Evolutionary conservation across 2,113 vertebrate genomes (phyloP).

Genomic region (Gymnarchus niloticus): DNA sequence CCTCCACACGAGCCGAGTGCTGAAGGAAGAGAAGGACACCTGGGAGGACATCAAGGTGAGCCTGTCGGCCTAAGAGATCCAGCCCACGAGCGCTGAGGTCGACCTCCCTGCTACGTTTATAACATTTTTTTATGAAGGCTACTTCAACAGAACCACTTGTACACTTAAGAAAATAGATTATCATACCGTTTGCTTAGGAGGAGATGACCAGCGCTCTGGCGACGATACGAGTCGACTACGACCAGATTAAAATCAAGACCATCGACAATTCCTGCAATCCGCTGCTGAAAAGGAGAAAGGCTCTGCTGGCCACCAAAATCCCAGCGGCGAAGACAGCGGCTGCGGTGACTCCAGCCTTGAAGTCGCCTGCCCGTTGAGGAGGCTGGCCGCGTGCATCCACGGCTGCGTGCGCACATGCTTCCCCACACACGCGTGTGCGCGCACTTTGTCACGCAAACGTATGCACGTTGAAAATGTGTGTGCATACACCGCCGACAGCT

Average conservation of each 20-base stretch:
- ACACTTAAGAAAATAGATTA: no score
- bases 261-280: constrained; percentile 78
- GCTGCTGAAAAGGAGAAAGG: constrained; percentile 76
- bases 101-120: background rate
- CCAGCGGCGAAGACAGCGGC: constrained; percentile 42
- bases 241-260: constrained; percentile 83
- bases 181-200: constrained; percentile 62
- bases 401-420: no score
- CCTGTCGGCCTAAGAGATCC: no score
- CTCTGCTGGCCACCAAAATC: constrained; percentile 50
- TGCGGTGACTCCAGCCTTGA: background rate
- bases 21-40: constrained; percentile 77
- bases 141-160: background rate
- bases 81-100: background rate
- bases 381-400: background rate
- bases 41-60: constrained; percentile 84
- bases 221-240: constrained; percentile 80
- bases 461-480: background rate
- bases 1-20: constrained; percentile 77
- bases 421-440: background rate
- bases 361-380: background rate
- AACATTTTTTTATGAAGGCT: background rate
- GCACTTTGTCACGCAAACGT: background rate
- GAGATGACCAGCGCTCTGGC: constrained; percentile 85
- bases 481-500: background rate